Base-by-base conservation (phyloP, 2,888 invertebrate genomes). In the Tetanocera ferruginea region DNA sequence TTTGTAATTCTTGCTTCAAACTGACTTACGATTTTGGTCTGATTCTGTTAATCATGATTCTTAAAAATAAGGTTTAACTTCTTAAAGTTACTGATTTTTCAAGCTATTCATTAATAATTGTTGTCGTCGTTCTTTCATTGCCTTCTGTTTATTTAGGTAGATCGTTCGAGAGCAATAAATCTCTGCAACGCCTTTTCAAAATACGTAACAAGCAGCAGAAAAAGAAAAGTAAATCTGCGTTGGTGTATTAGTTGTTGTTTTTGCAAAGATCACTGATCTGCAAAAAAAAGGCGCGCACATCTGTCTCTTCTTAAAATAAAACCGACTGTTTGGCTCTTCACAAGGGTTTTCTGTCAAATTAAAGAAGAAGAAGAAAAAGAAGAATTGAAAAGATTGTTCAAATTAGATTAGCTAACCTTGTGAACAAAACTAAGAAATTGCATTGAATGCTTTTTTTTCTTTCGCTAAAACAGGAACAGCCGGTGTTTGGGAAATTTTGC, bases 301-400 rank as follows among this genome's bases (percentile, higher is more conserved):
- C 85, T 85, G 85, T 83, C 84, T 49, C 49, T 49, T 82, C 84
- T 82, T 6, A 71, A 82, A 84, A 85, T 84, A 81, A 85, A 85
- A 84, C 85, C 85, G 85, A 85, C 85, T 85, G 43, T 43, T 11
- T 43, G 43, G n/a, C n/a, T 11, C 11, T 8, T 37, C 1, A 6
- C 8, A 8, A 37, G 37, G 5, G 5, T 37, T 37, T 37, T 43
- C 6, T 43, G 11, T 14, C 11, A 11, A 43, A 43, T 3, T 14
- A 43, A 4, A 43, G 43, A 43, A 43, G 43, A 43, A 43, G 14
- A 43, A 11, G n/a, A n/a, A n/a, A n/a, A n/a, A n/a, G n/a, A n/a
- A n/a, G 17, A 14, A n/a, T n/a, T 19, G 55, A 19, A 14, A 23
- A 69, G 51, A 69, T 69, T 69, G 49, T 51, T 28, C 51, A 69